Percentiles rank a stretch among this genome's conserved stretches.
phyloP scores from a whole-genome alignment of 2,113 vertebrate species.

The Gambusia affinis region DNA sequence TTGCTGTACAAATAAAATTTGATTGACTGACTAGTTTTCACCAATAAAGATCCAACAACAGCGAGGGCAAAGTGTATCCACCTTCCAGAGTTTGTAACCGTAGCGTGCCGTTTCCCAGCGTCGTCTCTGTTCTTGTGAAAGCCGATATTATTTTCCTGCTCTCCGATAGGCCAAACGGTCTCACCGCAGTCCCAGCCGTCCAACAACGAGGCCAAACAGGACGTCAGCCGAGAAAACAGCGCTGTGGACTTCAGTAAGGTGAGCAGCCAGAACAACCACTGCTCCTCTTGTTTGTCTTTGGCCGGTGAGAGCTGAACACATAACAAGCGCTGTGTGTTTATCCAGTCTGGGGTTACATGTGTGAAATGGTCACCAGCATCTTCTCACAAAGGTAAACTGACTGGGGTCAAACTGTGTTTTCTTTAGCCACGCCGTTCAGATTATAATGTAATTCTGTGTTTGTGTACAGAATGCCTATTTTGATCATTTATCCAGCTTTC shows the following conservation, averaged over 20 bases:
- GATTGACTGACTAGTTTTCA: background rate
- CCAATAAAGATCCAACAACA: conserved; percentile 5
- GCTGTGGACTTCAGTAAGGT: conserved; percentile 98
- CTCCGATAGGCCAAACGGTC: conserved; percentile 90
- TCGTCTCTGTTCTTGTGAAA: conserved; percentile 26
- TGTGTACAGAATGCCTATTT: background rate
- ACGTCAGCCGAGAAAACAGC: conserved; percentile 98
- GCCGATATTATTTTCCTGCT: conserved; percentile 38
- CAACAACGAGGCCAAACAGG: conserved; percentile 88
- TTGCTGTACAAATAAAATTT: too few species aligned
- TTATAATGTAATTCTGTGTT: background rate
- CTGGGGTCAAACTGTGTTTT: conserved; percentile 27
- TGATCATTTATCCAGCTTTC: background rate
- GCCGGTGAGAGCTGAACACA: conserved; percentile 40
- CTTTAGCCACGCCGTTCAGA: conserved; percentile 8
- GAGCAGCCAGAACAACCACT: conserved; percentile 57
- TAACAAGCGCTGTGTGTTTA: conserved; percentile 49
- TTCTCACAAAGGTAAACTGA: conserved; percentile 40
- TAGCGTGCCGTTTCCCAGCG: conserved; percentile 33
- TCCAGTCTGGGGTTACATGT: conserved; percentile 58
- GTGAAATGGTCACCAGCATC: conserved; percentile 30
- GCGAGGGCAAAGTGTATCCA: conserved; percentile 20
- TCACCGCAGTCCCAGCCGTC: conserved; percentile 91
- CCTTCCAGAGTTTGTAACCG: conserved; percentile 38
- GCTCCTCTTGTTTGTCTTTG: conserved; percentile 55